Evolutionary conservation across 2,797 vertebrate genomes (phyloP), one percentile per base, ranked within the genome.

Genomic region (Chromis chromis): DNA sequence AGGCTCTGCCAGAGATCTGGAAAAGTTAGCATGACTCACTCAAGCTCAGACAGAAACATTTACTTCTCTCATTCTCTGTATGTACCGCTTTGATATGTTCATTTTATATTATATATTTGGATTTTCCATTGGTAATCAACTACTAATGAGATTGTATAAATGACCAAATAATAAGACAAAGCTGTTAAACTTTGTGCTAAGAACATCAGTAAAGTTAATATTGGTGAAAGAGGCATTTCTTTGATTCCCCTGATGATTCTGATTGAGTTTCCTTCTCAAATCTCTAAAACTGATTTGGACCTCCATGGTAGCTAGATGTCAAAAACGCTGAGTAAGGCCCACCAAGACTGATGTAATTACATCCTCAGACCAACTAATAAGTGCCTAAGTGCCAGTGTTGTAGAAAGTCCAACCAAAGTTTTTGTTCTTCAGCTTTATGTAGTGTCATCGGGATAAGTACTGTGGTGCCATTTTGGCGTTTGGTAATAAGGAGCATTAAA

Each of bases 21-120:
- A 95, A 94, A 95, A 94, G 91, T 93, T 87, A 82, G 84, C 90
- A 92, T 95, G 94, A 94, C 90, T 95, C 92, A 94, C 91, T 81
- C 75, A 8, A 76, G 76, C 87, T 86, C 85, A 91, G 90, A 85
- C 92, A 90, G 87, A 85, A 91, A 89, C 85, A 84, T 88, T 89
- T 81, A 82, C 79, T 64, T 73, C 75, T 74, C 75, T 84, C 73
- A 71, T 79, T 84, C 69, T 75, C 86, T 89, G 82, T 86, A 85
- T 91, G 84, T 80, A 64, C 66, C 67, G 70, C 46, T 85, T 78
- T 70, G 78, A 74, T 85, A 66, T 49, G 39, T 63, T 74, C 49
- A 74, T 85, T 83, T 88, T 82, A 76, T 64, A 48, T 4, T 62
- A 39, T 73, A 76, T 83, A 78, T 79, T 85, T 61, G 54, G 17